A percentile compares a stretch with the other conserved stretches of the same genome.
phyloP scores from a whole-genome alignment of 2,113 vertebrate species.

The Polypterus senegalus region DNA sequence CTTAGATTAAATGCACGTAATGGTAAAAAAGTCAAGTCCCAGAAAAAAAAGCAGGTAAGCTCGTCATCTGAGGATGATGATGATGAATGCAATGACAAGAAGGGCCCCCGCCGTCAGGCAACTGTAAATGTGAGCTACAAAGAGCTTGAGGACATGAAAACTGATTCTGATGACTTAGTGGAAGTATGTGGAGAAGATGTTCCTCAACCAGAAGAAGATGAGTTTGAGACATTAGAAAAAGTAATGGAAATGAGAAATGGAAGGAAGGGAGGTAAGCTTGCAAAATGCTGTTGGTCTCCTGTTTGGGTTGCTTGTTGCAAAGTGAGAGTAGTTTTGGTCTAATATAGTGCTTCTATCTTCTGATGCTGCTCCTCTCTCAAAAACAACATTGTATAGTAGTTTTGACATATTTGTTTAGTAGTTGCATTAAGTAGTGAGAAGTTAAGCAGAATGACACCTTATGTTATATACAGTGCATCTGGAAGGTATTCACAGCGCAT shows the following conservation, averaged over 20 bases:
- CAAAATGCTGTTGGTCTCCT: background rate
- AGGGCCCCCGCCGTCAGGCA: conserved; percentile 81
- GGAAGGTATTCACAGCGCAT: too few species aligned
- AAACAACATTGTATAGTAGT: too few species aligned
- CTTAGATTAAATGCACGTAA: conserved; percentile 72
- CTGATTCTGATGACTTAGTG: conserved; percentile 87
- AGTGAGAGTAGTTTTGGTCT: background rate
- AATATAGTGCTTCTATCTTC: background rate
- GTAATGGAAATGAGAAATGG: conserved; percentile 86
- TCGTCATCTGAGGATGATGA: conserved; percentile 56
- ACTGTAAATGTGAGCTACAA: conserved; percentile 96
- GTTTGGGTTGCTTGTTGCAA: background rate
- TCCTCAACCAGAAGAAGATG: conserved; percentile 86
- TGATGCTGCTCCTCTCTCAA: too few species aligned
- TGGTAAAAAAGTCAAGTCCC: conserved; percentile 68
- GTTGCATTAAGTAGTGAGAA: too few species aligned
- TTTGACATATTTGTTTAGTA: too few species aligned
- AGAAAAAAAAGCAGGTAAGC: conserved; percentile 65
- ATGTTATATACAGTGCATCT: too few species aligned
- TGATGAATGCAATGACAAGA: conserved; percentile 69
- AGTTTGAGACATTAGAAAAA: conserved; percentile 93
- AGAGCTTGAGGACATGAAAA: conserved; percentile 91
- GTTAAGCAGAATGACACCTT: too few species aligned
- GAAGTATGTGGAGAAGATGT: conserved; percentile 92
- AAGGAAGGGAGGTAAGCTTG: conserved; percentile 71